Evolutionary conservation across 2,888 invertebrate species (phyloP).

Genomic region (Stegophylla sp.): DNA sequence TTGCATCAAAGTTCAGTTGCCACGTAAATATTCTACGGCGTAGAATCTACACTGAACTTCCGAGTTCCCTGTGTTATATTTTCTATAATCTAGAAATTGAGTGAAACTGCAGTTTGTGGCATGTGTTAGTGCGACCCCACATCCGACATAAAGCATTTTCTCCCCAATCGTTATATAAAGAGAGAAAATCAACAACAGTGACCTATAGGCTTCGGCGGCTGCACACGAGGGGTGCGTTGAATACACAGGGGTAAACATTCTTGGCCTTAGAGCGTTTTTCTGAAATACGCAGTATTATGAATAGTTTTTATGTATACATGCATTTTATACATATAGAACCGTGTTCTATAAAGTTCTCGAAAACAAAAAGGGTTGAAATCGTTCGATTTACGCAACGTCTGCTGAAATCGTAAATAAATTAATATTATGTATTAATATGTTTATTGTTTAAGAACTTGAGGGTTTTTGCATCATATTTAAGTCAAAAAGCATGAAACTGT

Average conservation of each 20-base stretch:
- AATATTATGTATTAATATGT: no score
- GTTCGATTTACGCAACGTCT: no score
- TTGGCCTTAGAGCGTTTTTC: slow-evolving; percentile 5
- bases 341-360: not conserved
- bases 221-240: slow-evolving; percentile 21
- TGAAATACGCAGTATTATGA: slow-evolving; percentile 13
- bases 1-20: no score
- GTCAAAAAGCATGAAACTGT: no score
- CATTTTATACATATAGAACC: no score
- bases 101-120: not conserved
- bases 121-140: slow-evolving; percentile 27
- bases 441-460: no score
- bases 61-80: not conserved
- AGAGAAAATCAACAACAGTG: slow-evolving; percentile 23
- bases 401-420: no score
- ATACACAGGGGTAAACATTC: slow-evolving; percentile 8
- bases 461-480: no score
- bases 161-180: slow-evolving; percentile 30
- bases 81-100: not conserved
- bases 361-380: not conserved
- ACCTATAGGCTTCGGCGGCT: no score
- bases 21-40: no score
- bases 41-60: not conserved
- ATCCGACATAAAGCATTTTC: slow-evolving; percentile 23
- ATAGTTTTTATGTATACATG: not conserved